Evolutionary conservation across 1,140 invertebrate species (phyloP), one percentile per base, ranked within the genome.

Genomic region (Homarus americanus): DNA sequence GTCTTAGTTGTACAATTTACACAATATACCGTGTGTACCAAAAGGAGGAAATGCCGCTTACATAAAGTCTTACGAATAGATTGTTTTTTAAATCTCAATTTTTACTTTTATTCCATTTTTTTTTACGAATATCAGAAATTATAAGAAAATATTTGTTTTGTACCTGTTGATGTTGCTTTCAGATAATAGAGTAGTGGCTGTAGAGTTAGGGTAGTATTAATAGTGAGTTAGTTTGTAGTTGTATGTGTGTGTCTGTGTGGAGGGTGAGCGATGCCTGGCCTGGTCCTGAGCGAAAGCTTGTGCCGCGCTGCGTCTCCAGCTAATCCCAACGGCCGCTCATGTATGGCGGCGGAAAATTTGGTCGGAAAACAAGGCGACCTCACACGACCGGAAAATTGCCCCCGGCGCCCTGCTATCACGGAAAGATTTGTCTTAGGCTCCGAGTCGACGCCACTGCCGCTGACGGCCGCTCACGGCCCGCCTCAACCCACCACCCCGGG

Each of bases 321-420:
- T 90, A 90, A 90, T 90, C 88, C 88, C 80, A 84, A 82, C 82
- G 88, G 79, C 88, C 88, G 88, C 88, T 90, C 88, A 90, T 90
- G 88, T 90, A 90, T 90, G 88, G 88, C 82, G 88, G 88, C 88
- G 88, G 88, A 90, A 90, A 90, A 90, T 90, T 90, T 84, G 89
- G 89, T 84, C 82, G 89, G 82, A 91, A 91, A 91, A 91, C 89
- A 91, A 91, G 89, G 89, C 89, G 89, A 91, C 89, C 89, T 91
- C 89, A 91, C 89, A 91, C 89, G 89, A 91, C 89, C 89, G 89
- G 89, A 91, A 91, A 91, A 91, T 91, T 91, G 89, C 89, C 82
- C 89, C 82, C 89, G 82, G 89, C 82, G 89, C 89, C 82, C 82
- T 72, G 89, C 89, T 85, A 91, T 91, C 89, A 91, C 82, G 89